Conservation (phyloP, 2,113 vertebrate species). For the Clarias gariepinus region DNA sequence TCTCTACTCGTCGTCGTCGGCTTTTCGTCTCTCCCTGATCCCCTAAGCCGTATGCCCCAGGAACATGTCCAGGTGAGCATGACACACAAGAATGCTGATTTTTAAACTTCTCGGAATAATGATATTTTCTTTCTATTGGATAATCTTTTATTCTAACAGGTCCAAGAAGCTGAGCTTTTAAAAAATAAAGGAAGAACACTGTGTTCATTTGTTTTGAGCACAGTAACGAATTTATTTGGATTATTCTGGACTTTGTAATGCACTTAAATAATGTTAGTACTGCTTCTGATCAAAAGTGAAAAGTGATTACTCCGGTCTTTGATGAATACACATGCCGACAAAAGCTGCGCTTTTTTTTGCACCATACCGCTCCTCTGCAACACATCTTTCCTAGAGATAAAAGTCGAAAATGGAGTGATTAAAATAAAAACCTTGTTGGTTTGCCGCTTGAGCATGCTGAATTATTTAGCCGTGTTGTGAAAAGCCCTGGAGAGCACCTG, state of each 20-base stretch:
- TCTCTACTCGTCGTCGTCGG: neutral
- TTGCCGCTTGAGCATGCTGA: slow-evolving; percentile 15
- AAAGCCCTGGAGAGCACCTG: slow-evolving; percentile 30
- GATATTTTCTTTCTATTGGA: neutral
- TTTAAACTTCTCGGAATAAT: neutral
- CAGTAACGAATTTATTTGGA: neutral
- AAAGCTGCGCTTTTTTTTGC: neutral
- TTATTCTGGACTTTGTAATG: neutral
- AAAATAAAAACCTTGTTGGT: neutral
- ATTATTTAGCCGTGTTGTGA: slow-evolving; percentile 32
- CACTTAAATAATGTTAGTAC: neutral
- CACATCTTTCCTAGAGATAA: neutral
- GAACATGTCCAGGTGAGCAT: slow-evolving; percentile 56
- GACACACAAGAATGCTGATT: neutral
- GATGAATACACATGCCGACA: neutral
- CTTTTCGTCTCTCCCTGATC: slow-evolving; percentile 31
- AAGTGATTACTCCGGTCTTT: neutral
- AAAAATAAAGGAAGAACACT: neutral
- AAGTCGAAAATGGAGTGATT: neutral
- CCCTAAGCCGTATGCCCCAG: slow-evolving; percentile 27
- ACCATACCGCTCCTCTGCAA: neutral
- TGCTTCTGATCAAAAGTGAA: neutral
- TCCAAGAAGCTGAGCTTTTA: neutral
- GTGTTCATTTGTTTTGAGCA: neutral
- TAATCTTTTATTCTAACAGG: neutral